Percentiles rank a stretch among this genome's conserved stretches.
These are phyloP conservation scores for Oligia fasciuncula DNA, from an alignment of 2,888 invertebrate species.

Conservation along the genomic window DNA sequence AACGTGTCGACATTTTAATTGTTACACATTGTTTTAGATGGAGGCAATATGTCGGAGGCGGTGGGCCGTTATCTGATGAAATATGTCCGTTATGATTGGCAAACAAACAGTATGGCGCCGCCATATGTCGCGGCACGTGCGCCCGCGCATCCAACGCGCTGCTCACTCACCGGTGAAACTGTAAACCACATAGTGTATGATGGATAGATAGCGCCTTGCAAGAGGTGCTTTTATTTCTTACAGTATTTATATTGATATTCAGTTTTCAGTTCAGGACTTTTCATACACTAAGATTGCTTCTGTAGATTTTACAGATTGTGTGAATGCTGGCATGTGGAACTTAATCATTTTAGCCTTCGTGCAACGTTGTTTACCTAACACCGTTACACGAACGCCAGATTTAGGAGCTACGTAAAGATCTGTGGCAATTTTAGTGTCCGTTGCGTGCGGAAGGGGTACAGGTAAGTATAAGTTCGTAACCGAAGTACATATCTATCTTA, in stretches of 20 bases:
- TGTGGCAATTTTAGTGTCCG: neutral
- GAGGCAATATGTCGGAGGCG: slow-evolving; percentile 85
- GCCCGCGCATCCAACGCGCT: slow-evolving; percentile 82
- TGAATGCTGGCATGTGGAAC: neutral
- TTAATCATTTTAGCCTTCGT: too few species aligned
- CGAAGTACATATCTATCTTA: too few species aligned
- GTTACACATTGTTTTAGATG: slow-evolving; percentile 88
- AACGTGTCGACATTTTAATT: slow-evolving; percentile 83
- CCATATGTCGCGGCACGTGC: slow-evolving; percentile 90
- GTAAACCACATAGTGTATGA: slow-evolving; percentile 69
- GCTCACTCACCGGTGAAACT: slow-evolving; percentile 88
- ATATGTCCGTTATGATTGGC: slow-evolving; percentile 91
- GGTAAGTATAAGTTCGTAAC: neutral
- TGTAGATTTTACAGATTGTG: neutral
- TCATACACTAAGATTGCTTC: neutral
- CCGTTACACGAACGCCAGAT: neutral
- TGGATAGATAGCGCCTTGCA: slow-evolving; percentile 32
- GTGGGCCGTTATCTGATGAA: slow-evolving; percentile 89
- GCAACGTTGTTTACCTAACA: neutral
- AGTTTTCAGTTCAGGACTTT: neutral
- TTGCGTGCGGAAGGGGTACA: neutral
- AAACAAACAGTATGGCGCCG: slow-evolving; percentile 90
- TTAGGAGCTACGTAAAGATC: neutral
- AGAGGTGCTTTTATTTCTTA: neutral
- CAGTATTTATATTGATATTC: neutral